Conservation (phyloP, 2,797 vertebrate genomes). For the Myotis vivesi region DNA sequence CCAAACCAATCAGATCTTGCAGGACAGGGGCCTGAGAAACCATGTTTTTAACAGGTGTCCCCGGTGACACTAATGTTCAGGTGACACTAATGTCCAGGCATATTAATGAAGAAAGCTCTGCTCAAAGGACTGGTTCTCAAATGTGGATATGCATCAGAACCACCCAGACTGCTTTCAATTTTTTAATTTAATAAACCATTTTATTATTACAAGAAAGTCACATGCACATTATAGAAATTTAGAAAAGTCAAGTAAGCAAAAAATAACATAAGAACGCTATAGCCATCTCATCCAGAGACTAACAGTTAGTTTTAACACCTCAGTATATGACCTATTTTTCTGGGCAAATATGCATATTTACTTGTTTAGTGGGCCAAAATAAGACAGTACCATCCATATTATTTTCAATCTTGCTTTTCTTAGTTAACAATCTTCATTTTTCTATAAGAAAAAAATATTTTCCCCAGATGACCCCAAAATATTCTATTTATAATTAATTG, state of each 20-base stretch:
- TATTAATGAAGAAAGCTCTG: not conserved
- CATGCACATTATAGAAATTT: not conserved
- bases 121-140: not conserved
- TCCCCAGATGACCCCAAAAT: not conserved
- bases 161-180: no score
- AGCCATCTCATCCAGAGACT: not conserved
- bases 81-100: not conserved
- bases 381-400: not conserved
- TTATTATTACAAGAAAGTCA: not conserved
- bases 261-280: not conserved
- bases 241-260: not conserved
- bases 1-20: not conserved
- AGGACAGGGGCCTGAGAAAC: not conserved
- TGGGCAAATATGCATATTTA: not conserved
- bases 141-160: not conserved
- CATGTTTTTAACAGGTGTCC: no score
- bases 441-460: not conserved
- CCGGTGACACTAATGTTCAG: accelerated
- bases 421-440: not conserved
- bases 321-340: not conserved
- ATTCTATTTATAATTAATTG: not conserved
- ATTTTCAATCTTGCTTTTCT: not conserved
- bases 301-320: not conserved
- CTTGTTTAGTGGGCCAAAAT: not conserved
- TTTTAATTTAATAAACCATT: not conserved